phyloP scores from a whole-genome alignment of 2,888 invertebrate genomes.

The Mayetiola destructor region DNA sequence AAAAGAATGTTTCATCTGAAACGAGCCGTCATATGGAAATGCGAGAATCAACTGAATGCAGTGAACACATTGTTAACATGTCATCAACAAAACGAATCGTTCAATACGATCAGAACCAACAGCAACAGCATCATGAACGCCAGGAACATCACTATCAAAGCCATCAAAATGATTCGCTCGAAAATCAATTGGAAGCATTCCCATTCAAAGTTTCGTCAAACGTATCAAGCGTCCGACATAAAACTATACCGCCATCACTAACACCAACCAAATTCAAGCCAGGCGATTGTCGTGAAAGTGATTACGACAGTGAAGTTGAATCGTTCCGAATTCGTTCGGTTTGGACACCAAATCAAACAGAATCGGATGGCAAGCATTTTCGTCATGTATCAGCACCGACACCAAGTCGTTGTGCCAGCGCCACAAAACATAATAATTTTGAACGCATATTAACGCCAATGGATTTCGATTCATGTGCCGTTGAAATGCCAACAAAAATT shows the following conservation, averaged over 20 bases:
- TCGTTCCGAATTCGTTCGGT: conserved; percentile 43
- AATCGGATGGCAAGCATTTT: conserved; percentile 43
- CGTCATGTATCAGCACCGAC: conserved; percentile 46
- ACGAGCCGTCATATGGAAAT: conserved; percentile 54
- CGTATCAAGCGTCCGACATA: conserved; percentile 24
- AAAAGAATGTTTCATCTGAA: conserved; percentile 44
- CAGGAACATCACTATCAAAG: conserved; percentile 23
- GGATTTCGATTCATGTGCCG: conserved; percentile 41
- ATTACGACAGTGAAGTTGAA: conserved; percentile 56
- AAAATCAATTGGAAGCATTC: conserved; percentile 33
- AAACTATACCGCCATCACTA: conserved; percentile 37
- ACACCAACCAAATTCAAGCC: conserved; percentile 50
- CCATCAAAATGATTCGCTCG: conserved; percentile 16
- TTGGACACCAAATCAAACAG: conserved; percentile 48
- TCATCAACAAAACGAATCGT: conserved; percentile 55
- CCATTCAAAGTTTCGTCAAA: conserved; percentile 35
- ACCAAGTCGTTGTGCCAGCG: conserved; percentile 37
- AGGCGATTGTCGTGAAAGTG: conserved; percentile 50
- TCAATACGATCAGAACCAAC: conserved; percentile 38
- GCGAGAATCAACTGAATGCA: conserved; percentile 51
- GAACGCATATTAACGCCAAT: conserved; percentile 44
- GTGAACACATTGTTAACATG: conserved; percentile 48
- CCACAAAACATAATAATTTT: conserved; percentile 35
- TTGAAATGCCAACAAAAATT: conserved; percentile 13
- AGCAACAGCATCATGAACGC: conserved; percentile 22